Evolutionary conservation across 1,140 invertebrate species (phyloP).

Genomic region (Drosophila kepulauana): DNA sequence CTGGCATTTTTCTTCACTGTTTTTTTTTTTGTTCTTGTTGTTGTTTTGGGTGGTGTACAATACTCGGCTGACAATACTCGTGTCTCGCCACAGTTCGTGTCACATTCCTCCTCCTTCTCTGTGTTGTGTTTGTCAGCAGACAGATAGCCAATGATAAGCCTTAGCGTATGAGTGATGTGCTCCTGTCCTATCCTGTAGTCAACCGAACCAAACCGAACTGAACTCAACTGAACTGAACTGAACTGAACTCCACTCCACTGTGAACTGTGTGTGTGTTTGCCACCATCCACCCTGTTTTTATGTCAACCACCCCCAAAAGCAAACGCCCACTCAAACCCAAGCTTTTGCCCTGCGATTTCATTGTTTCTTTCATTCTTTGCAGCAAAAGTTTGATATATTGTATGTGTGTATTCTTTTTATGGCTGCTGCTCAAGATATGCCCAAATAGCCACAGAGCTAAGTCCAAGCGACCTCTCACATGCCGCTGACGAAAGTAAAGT

Average conservation of each 20-base stretch:
- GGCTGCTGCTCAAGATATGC: too few species aligned
- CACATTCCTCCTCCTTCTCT: slow-evolving; percentile 7
- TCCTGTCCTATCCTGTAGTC: slow-evolving; percentile 15
- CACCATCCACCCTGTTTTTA: background rate
- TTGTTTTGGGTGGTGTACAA: slow-evolving; percentile 33
- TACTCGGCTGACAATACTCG: slow-evolving; percentile 28
- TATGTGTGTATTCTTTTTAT: too few species aligned
- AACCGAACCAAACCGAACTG: too few species aligned
- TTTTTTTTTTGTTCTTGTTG: background rate
- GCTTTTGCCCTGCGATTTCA: too few species aligned
- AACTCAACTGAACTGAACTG: background rate
- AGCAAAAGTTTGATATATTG: too few species aligned
- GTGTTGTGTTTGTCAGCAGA: slow-evolving; percentile 53
- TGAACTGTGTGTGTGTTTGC: background rate
- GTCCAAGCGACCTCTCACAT: too few species aligned
- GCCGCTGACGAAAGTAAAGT: too few species aligned
- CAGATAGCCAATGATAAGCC: slow-evolving; percentile 66
- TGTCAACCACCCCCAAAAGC: too few species aligned
- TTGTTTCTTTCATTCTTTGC: too few species aligned
- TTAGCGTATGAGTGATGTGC: slow-evolving; percentile 60
- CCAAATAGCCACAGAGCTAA: too few species aligned
- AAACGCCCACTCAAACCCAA: too few species aligned
- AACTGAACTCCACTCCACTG: slow-evolving; percentile 3
- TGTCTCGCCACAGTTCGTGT: slow-evolving; percentile 30
- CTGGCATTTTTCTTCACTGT: background rate